phyloP scores from a whole-genome alignment of 2,888 invertebrate genomes.

The Furcula furcula region DNA sequence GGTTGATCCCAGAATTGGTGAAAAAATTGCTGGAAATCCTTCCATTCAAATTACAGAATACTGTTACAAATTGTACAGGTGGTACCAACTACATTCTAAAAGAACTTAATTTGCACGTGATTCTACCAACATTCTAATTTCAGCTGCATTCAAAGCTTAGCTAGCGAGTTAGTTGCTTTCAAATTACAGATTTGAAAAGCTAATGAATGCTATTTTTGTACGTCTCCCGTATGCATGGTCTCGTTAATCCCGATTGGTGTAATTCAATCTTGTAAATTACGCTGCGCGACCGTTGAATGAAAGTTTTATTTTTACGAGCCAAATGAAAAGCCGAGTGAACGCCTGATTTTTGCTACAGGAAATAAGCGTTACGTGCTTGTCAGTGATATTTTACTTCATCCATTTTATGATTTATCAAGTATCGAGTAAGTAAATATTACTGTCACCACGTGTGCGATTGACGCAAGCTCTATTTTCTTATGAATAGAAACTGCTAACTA shows the following conservation, averaged over 20 bases:
- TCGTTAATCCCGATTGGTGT: slow-evolving; percentile 35
- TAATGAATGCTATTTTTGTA: slow-evolving; percentile 31
- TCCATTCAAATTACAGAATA: too few relatives aligned
- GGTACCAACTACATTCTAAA: slow-evolving; percentile 26
- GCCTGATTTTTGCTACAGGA: slow-evolving; percentile 9
- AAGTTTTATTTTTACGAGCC: slow-evolving; percentile 9
- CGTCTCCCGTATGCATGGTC: slow-evolving; percentile 26
- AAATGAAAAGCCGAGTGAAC: slow-evolving; percentile 21
- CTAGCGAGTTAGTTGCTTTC: slow-evolving; percentile 25
- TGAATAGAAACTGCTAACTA: too few relatives aligned
- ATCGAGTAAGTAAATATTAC: too few relatives aligned
- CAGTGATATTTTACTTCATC: not conserved
- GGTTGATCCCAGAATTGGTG: too few relatives aligned
- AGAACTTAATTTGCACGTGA: slow-evolving; percentile 36
- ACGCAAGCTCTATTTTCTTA: too few relatives aligned
- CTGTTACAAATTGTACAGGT: too few relatives aligned
- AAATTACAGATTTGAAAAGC: slow-evolving; percentile 32
- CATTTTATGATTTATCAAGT: too few relatives aligned
- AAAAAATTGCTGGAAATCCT: too few relatives aligned
- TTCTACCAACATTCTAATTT: slow-evolving; percentile 37
- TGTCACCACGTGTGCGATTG: too few relatives aligned
- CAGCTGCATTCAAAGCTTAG: slow-evolving; percentile 22
- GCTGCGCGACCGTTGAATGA: slow-evolving; percentile 17
- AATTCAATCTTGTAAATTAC: slow-evolving; percentile 36
- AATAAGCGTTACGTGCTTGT: slow-evolving; percentile 9